Base-by-base conservation (phyloP, 1,140 invertebrate species). In the Lepidostoma basale region DNA sequence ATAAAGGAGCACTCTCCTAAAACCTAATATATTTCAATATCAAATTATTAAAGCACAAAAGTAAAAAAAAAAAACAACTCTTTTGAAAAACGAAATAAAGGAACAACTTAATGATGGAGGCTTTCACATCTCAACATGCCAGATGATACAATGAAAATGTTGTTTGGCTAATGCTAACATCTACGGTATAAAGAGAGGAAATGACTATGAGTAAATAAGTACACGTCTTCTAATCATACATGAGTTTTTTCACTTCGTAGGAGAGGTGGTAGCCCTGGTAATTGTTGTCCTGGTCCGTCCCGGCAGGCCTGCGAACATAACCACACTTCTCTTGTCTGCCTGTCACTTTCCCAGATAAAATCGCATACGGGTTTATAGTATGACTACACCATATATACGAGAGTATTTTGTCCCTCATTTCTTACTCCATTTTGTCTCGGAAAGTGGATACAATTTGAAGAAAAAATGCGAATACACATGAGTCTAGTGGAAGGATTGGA, bases 181-280 rank as follows among this genome's bases (percentile, higher is more conserved):
- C 70, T 72, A 72, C 58, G 49, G 33, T 45, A 58, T 18, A 44
- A 45, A 64, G 59, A 58, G 63, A 70, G 59, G 39, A 68, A 68
- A 66, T 44, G 54, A 72, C 22, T 64, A 68, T 66, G 60, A 69
- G 70, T 18, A 67, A 66, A 72, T 59, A 45, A 74, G 60, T 65
- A 74, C 25, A 74, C 66, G 70, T 73, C 39, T 68, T 58, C 70
- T 67, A 75, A 77, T 90, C 93, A 88, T 96, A 97, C 95, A 97
- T 97, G 89, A 97, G 93, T 88, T 97, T 97, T 94, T 97, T 97
- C 87, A 97, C 95, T 95, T 97, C 95, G 89, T 97, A 97, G 88
- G 94, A 94, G 86, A 97, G 93, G 89, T 97, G 95, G 89, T 96
- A 96, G 85, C 93, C 94, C 87, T 94, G 91, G 87, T 95, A 93